These are phyloP conservation scores for Lordiphosa collinella DNA, from an alignment of 1,140 invertebrate species.

Conservation along the genomic window DNA sequence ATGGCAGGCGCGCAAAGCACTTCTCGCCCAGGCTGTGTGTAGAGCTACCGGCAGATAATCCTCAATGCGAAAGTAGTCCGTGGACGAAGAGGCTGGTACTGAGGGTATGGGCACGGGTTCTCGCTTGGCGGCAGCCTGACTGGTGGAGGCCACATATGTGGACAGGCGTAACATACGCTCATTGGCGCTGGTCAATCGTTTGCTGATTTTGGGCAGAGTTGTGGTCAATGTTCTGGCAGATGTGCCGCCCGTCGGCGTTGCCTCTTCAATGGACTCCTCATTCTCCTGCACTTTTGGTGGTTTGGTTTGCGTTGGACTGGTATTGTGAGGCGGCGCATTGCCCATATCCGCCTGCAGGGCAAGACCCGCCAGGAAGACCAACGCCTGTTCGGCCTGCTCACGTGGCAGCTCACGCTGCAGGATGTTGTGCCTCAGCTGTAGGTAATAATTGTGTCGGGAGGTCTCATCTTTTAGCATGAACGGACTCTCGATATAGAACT, in stretches of 20 bases:
- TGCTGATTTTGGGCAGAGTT: conserved; percentile 71
- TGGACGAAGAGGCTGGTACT: background rate
- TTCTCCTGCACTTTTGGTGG: conserved; percentile 4
- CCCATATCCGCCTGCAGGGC: conserved; percentile 95
- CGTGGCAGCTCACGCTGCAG: conserved; percentile 85
- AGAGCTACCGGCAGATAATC: conserved; percentile 85
- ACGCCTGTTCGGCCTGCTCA: conserved; percentile 84
- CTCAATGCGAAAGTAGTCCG: conserved; percentile 89
- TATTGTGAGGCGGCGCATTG: conserved; percentile 81
- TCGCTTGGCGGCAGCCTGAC: conserved; percentile 17
- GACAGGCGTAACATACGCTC: conserved; percentile 69
- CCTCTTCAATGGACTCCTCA: conserved; percentile 10
- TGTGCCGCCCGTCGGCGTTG: background rate
- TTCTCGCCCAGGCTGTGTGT: conserved; percentile 82
- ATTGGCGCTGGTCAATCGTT: conserved; percentile 59
- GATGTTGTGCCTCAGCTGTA: conserved; percentile 95
- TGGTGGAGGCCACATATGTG: conserved; percentile 54
- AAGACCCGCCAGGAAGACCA: conserved; percentile 90
- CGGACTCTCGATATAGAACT: conserved; percentile 96
- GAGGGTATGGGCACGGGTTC: conserved; percentile 12
- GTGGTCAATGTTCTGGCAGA: conserved; percentile 30
- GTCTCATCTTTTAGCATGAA: conserved; percentile 92
- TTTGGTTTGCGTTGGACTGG: conserved; percentile 9
- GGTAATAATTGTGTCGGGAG: conserved; percentile 94
- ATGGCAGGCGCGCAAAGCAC: conserved; percentile 83